Percentiles rank a stretch among this genome's conserved stretches.
Conservation (phyloP, 1,140 invertebrate genomes). For the Aphelinus atriplicis region DNA sequence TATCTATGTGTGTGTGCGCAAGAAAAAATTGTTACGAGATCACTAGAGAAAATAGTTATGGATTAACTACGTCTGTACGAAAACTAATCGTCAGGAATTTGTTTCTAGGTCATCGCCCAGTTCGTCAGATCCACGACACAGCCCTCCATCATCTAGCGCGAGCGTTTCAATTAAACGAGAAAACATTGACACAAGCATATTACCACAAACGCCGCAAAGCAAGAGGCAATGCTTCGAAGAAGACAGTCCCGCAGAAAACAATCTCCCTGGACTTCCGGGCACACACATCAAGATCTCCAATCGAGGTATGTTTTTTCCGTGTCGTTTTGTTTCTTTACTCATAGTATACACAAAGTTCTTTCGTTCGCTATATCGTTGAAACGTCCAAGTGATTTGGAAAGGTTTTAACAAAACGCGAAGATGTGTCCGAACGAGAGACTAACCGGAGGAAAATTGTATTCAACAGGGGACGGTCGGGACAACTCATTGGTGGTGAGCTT, state of each 20-base stretch:
- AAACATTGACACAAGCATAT: conserved; percentile 65
- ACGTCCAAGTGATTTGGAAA: no score
- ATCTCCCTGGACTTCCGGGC: conserved; percentile 56
- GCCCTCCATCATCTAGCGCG: conserved; percentile 50
- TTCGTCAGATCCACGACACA: conserved; percentile 53
- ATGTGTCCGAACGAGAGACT: no score
- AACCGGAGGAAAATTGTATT: no score
- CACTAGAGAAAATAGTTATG: no score
- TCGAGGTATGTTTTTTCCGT: conserved; percentile 58
- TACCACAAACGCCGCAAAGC: conserved; percentile 66
- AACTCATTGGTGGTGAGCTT: conserved; percentile 93
- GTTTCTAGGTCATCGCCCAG: conserved; percentile 54
- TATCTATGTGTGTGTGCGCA: no score
- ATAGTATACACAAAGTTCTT: no score
- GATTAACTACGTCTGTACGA: no score
- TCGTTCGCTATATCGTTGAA: no score
- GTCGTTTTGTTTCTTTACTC: conserved; percentile 43
- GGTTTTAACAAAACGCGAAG: no score
- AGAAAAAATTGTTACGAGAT: no score
- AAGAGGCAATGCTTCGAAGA: conserved; percentile 70
- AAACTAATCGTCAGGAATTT: no score
- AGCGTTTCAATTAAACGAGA: conserved; percentile 71
- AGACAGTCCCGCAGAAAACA: conserved; percentile 59
- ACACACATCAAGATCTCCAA: conserved; percentile 91
- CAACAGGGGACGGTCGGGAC: conserved; percentile 75